A percentile compares a stretch with the other conserved stretches of the same genome.
phyloP scores from a whole-genome alignment of 2,888 invertebrate genomes.

The Melangyna quadrimaculata region DNA sequence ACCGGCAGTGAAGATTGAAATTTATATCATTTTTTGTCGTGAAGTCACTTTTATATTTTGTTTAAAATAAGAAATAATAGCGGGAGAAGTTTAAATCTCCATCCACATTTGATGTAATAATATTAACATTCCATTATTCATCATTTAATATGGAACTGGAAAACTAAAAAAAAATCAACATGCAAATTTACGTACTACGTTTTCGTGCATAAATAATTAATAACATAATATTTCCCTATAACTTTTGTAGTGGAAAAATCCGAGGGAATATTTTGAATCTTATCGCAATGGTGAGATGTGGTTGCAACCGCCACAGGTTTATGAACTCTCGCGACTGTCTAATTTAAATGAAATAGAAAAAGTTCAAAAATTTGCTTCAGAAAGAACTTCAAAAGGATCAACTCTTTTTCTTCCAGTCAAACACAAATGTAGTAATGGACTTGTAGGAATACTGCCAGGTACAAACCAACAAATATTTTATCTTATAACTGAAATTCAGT shows the following conservation, averaged over 20 bases:
- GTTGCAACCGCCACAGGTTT: conserved; percentile 89
- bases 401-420: conserved; percentile 83
- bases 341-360: conserved; percentile 83
- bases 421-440: conserved; percentile 84
- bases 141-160: too few relatives aligned
- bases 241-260: conserved; percentile 85
- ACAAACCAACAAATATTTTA: neutral
- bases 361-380: conserved; percentile 83
- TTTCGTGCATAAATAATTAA: too few relatives aligned
- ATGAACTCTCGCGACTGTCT: conserved; percentile 86
- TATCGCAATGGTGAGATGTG: conserved; percentile 74
- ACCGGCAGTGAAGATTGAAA: too few relatives aligned
- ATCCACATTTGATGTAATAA: too few relatives aligned
- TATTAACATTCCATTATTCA: too few relatives aligned
- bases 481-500: neutral
- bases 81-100: too few relatives aligned
- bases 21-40: neutral
- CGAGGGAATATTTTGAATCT: conserved; percentile 80
- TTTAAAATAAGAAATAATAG: too few relatives aligned
- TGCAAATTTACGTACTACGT: too few relatives aligned
- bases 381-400: conserved; percentile 83
- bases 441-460: conserved; percentile 84
- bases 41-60: neutral
- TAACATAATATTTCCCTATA: neutral
- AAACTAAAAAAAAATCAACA: too few relatives aligned